Evolutionary conservation across 1,140 invertebrate genomes (phyloP).

Genomic region (Pararge aegeria): DNA sequence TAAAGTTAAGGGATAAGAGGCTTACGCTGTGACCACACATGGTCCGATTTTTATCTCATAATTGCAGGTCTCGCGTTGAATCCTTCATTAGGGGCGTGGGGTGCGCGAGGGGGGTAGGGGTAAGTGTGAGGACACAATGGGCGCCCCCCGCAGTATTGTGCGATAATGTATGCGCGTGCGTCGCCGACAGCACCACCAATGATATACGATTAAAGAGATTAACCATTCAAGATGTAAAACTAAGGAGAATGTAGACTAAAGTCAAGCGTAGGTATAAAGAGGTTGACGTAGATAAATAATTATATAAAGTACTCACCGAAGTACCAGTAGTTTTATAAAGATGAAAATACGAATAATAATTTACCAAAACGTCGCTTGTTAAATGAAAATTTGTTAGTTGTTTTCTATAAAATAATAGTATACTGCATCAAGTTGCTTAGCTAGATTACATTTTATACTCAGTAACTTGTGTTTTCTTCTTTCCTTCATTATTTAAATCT

Average conservation of each 20-base stretch:
- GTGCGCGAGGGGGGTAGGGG: conserved; percentile 30
- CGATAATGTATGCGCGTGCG: conserved; percentile 73
- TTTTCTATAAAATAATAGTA: no score
- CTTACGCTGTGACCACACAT: conserved; percentile 41
- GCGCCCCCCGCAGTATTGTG: conserved; percentile 67
- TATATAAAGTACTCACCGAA: no score
- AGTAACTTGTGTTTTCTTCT: no score
- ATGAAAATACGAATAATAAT: no score
- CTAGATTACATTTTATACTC: no score
- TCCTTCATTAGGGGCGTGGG: conserved; percentile 58
- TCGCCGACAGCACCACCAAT: conserved; percentile 44
- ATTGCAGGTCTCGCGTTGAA: conserved; percentile 63
- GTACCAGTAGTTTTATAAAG: no score
- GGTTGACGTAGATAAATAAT: no score
- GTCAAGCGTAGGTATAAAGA: neutral
- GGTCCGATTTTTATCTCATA: conserved; percentile 68
- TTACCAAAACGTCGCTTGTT: no score
- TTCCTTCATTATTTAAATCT: no score
- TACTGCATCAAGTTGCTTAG: no score
- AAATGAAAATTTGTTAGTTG: no score
- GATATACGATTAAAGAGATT: neutral
- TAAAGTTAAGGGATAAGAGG: conserved; percentile 26
- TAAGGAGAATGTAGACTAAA: neutral
- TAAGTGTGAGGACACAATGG: conserved; percentile 66
- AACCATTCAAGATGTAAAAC: neutral